Evolutionary conservation across 2,113 vertebrate genomes (phyloP), one percentile per base, ranked within the genome.

Genomic region (Cavia aperea): DNA sequence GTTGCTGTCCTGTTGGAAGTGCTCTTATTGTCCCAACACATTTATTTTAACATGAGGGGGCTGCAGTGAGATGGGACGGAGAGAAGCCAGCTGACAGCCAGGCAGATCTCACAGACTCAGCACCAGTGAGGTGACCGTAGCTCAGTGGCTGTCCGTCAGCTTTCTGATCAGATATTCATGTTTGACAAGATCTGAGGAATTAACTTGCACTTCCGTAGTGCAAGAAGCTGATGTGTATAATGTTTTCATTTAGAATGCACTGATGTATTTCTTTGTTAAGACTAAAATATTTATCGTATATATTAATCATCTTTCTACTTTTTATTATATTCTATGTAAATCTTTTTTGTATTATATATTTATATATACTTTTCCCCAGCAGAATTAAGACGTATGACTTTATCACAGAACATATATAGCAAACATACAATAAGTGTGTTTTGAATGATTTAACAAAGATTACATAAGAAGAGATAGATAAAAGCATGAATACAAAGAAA

Each of bases 1-100:
- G 86, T 91, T 88, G 72, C 90, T 60, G 66, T 81, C 82, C 63
- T 73, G 79, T 90, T 86, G 83, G 93, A 96, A 95, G 87, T 51
- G 66, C 83, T 62, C 23, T 93, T 15, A 1, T 73, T 91, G 84
- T 63, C 73, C 58, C 62, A 54, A 60, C 39, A 70, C 21, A 54
- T 86, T 62, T 94, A 70, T 68, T 84, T 94, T 72, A 86, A 63
- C 46, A 23, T 68, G 49, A 78, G 56, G 43, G 24, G 31, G 90
- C 68, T 33, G 21, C 3, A 54, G 21, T 43, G 70, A 92, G 66
- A 62, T 79, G 49, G 79, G 79, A 92, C 33, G 46, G 39, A 75
- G 36, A 46, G 43, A 72, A 81, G 66, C 86, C 73, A 88, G 26
- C 63, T 83, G 79, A 79, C 33, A 65, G 78, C 72, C 82, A 46